phyloP scores from a whole-genome alignment of 2,888 invertebrate genomes.

The Drosophila histrio region DNA sequence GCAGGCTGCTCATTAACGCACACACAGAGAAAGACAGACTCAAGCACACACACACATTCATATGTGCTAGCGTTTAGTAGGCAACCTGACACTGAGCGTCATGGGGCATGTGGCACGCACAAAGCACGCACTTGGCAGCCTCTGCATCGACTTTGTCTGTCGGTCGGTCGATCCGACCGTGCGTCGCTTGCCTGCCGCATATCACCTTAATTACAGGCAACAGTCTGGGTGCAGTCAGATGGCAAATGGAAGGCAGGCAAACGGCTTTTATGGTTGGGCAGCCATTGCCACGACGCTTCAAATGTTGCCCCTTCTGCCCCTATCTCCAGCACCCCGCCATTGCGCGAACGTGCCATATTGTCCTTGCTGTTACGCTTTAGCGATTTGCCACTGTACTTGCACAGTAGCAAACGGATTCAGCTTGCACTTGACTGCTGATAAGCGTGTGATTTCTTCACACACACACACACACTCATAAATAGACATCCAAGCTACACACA shows the following conservation, averaged over 20 bases:
- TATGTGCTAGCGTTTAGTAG: constrained; percentile 33
- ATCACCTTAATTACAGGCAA: constrained; percentile 81
- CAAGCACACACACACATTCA: constrained; percentile 3
- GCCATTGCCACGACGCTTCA: constrained; percentile 50
- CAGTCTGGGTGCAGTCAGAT: constrained; percentile 76
- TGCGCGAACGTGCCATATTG: constrained; percentile 58
- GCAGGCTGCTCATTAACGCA: constrained; percentile 76
- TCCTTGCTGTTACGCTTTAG: constrained; percentile 77
- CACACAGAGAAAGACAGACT: constrained; percentile 18
- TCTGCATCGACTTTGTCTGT: constrained; percentile 16
- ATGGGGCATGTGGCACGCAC: constrained; percentile 35
- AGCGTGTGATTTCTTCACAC: constrained; percentile 72
- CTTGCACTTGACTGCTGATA: constrained; percentile 79
- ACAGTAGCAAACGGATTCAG: constrained; percentile 71
- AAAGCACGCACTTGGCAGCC: constrained; percentile 64
- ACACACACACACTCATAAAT: constrained; percentile 14
- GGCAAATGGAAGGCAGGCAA: constrained; percentile 76
- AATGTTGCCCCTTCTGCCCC: background rate
- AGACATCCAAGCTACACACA: constrained; percentile 7
- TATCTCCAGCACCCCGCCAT: too few relatives aligned
- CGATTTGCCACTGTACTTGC: constrained; percentile 70
- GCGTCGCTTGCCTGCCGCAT: constrained; percentile 67
- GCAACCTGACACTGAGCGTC: constrained; percentile 17
- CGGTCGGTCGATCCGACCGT: background rate
- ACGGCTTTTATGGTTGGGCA: constrained; percentile 73